Percentiles rank a stretch among this genome's conserved stretches.
Evolutionary conservation across 1,140 invertebrate genomes (phyloP).

Genomic region (Bombus pascuorum): DNA sequence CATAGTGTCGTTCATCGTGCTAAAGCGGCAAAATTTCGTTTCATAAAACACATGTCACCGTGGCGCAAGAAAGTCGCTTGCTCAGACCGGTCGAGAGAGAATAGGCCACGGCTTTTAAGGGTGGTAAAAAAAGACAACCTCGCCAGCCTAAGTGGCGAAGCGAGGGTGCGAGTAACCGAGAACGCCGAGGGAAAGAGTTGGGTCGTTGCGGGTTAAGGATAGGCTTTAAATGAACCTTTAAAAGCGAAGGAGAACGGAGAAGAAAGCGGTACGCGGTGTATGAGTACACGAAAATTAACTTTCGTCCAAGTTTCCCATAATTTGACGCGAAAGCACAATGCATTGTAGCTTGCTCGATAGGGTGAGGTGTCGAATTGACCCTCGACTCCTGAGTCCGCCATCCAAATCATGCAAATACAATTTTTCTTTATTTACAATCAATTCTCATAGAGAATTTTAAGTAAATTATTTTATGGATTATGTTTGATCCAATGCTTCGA

Average conservation of each 20-base stretch:
- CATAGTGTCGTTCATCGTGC: neutral
- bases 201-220: conserved; percentile 15
- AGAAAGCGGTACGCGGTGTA: neutral
- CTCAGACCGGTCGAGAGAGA: conserved; percentile 36
- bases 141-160: neutral
- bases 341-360: neutral
- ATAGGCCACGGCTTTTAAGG: conserved; percentile 23
- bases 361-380: neutral
- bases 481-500: too few species aligned
- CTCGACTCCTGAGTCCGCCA: too few species aligned
- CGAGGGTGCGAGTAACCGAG: conserved; percentile 3
- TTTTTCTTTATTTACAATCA: too few species aligned
- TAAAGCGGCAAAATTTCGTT: conserved; percentile 63
- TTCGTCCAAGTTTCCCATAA: neutral
- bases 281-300: conserved; percentile 4
- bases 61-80: conserved; percentile 59
- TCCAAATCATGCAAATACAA: too few species aligned
- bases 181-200: neutral
- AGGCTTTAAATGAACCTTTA: neutral
- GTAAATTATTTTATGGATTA: too few species aligned
- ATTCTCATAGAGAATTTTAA: too few species aligned
- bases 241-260: neutral
- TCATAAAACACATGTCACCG: conserved; percentile 70
- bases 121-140: neutral
- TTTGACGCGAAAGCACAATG: neutral